phyloP scores from a whole-genome alignment of 2,888 invertebrate genomes.

The Hipparchia semele region DNA sequence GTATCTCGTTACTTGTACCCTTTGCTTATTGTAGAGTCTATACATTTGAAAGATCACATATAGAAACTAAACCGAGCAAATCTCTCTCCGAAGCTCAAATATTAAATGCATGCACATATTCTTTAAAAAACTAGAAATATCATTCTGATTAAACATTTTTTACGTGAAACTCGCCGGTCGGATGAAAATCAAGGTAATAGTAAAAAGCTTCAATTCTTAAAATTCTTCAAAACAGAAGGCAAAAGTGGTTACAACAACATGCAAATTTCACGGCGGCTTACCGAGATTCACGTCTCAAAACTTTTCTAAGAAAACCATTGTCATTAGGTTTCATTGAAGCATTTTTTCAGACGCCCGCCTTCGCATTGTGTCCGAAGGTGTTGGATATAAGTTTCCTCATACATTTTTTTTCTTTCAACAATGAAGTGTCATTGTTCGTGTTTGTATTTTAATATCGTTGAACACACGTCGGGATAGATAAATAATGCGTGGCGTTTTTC shows the following conservation, averaged over 20 bases:
- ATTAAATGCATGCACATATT: no score
- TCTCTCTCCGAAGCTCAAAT: no score
- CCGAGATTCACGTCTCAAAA: constrained; percentile 24
- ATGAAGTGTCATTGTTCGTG: constrained; percentile 73
- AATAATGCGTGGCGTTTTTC: constrained; percentile 70
- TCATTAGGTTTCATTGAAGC: constrained; percentile 35
- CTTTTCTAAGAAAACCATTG: constrained; percentile 31
- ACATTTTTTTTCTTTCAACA: constrained; percentile 64
- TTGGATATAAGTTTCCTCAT: constrained; percentile 65
- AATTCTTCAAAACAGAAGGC: constrained; percentile 9
- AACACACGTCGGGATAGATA: constrained; percentile 74
- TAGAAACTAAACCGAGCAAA: no score
- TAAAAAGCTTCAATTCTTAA: no score
- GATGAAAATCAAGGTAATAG: no score
- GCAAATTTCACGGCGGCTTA: constrained; percentile 59
- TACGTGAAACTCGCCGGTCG: no score
- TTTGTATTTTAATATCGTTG: constrained; percentile 78
- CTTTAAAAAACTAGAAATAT: no score
- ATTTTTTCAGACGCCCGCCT: constrained; percentile 47
- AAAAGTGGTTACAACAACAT: constrained; percentile 14
- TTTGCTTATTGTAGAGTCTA: no score
- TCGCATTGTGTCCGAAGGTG: constrained; percentile 47
- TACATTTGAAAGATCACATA: no score
- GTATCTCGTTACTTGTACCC: no score
- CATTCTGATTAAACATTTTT: no score